Base-by-base conservation (phyloP, 35 echinoderm and acorn worm species). In the Chiridota heheva region DNA sequence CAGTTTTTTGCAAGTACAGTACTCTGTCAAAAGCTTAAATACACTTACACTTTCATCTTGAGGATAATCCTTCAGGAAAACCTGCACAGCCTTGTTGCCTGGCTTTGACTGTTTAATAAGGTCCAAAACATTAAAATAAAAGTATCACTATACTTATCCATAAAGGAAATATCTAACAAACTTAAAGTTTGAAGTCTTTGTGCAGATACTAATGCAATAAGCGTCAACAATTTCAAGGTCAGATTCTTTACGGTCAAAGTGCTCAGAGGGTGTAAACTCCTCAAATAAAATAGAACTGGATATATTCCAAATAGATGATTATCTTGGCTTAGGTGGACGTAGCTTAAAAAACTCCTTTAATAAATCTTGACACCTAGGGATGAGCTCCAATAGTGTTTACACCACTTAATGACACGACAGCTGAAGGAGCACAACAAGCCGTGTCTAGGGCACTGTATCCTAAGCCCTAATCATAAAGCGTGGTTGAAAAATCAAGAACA, bases 251-350 rank as follows among this genome's bases (percentile, higher is more conserved):
- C n/a, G n/a, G n/a, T n/a, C n/a, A n/a, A n/a, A n/a, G n/a, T n/a
- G n/a, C n/a, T 78, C 34, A 37, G 47, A 2, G 58, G 77, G 43
- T 32, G n/a, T 1, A 76, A 32, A 26, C 38, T 60, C 42, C 70
- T 28, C 18, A 94, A 42, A 58, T 59, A 88, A 40, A 63, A 37
- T 0, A 94, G 24, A 5, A 88, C 79, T 36, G 61, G 10, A 6
- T 69, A 84, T 81, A 84, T 94, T 65, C 91, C 91, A 94, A 7
- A 57, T 85, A 40, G 39, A 1, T n/a, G n/a, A n/a, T 44, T 86
- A 96, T 42, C 81, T 20, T 41, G 71, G 75, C 13, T n/a, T n/a
- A 47, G 36, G 86, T 80, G 2, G 91, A 86, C 37, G 57, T 40
- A 5, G 65, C 18, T 29, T 87, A 85, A 80, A 64, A 96, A 3